Base-by-base conservation (phyloP, 2,113 vertebrate species). In the Crocuta crocuta region DNA sequence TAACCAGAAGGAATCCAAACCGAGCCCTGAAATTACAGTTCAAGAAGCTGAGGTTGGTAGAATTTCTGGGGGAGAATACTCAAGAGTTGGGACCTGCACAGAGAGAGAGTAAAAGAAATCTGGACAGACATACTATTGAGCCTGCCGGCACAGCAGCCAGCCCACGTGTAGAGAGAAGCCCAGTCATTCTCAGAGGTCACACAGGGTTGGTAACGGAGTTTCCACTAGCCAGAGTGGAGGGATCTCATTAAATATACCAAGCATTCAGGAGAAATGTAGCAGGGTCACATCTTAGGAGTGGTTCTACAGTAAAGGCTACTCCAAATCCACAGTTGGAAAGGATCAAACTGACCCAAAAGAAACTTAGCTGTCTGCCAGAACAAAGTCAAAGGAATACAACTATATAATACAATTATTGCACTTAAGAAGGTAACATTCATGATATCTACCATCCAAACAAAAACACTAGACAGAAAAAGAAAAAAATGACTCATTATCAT, bases 301-400 rank as follows among this genome's bases (percentile, higher is more conserved):
- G 33, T 45, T 12, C 26, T 43, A 61, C 10, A 70, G 33, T 50
- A 61, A 95, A 94, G 48, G 9, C 76, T 86, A 68, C 13, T 93
- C 58, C 55, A 86, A 31, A 53, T 43, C 19, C 15, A 66, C 7
- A 94, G 86, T 0, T 70, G 61, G 70, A 55, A 92, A 79, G 43
- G 43, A 84, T 83, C 10, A 26, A 82, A 78, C 4, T 33, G 82
- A 65, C 28, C 28, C 68, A 70, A 28, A 70, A 78, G 48, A 83
- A 79, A 91, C 43, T 58, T 48, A 89, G 39, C 55, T 45, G 26
- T 92, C 70, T 80, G 50, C 39, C 85, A 50, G 76, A 91, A 97
- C 48, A 70, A 93, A 81, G 76, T 76, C 35, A 53, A 83, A 65
- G 17, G 50, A 94, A 63, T 50, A 45, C 0, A 65, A 58, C 9